These are phyloP conservation scores for Drosophila dives DNA, from an alignment of 2,888 invertebrate species.

Conservation along the genomic window DNA sequence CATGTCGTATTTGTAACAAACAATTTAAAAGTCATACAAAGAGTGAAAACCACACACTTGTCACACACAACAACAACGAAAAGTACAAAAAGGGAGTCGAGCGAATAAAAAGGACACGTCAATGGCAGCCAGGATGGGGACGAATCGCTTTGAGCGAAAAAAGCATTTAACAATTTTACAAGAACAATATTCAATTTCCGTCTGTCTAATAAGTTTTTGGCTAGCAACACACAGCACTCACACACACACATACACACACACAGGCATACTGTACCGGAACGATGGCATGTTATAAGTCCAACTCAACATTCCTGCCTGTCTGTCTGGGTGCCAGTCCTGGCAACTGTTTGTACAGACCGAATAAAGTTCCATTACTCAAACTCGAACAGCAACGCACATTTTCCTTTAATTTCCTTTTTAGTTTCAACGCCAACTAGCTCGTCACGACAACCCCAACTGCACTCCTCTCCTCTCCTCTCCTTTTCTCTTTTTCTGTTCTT, in stretches of 20 bases:
- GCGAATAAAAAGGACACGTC: constrained; percentile 44
- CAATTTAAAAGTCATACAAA: constrained; percentile 55
- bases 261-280: constrained; percentile 13
- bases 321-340: constrained; percentile 17
- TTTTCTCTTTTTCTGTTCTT: not conserved
- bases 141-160: constrained; percentile 42
- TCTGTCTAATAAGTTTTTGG: constrained; percentile 79
- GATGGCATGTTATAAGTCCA: constrained; percentile 68
- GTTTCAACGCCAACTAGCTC: constrained; percentile 65
- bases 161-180: constrained; percentile 74
- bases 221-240: constrained; percentile 28
- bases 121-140: constrained; percentile 33
- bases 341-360: constrained; percentile 46
- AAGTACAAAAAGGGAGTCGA: not conserved
- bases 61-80: constrained; percentile 14
- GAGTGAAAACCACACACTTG: constrained; percentile 47
- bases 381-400: constrained; percentile 70
- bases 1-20: constrained; percentile 52
- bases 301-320: constrained; percentile 38
- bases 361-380: constrained; percentile 75
- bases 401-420: constrained; percentile 76
- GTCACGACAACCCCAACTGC: constrained; percentile 29
- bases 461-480: not conserved
- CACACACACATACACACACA: constrained; percentile 23
- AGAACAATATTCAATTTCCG: constrained; percentile 79